Evolutionary conservation across 2,888 invertebrate genomes (phyloP).

Genomic region (Tholera decimalis): DNA sequence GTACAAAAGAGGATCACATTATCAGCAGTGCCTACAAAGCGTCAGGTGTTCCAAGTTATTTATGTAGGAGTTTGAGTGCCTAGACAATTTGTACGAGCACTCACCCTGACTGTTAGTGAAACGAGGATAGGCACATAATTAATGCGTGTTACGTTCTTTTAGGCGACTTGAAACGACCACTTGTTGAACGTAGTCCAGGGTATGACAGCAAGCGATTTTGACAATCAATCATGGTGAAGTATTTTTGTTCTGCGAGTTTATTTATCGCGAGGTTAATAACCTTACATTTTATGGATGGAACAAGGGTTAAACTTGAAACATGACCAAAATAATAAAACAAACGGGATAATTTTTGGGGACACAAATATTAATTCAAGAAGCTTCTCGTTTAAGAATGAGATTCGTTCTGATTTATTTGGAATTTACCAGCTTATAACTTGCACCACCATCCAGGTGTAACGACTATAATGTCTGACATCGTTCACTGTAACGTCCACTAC

Average conservation of each 20-base stretch:
- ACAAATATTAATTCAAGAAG: too few relatives aligned
- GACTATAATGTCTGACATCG: conserved; percentile 40
- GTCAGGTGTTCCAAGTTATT: conserved; percentile 47
- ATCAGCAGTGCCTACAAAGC: neutral
- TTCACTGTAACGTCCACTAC: conserved; percentile 55
- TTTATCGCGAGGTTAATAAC: too few relatives aligned
- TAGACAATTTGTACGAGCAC: conserved; percentile 50
- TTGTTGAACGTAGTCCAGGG: conserved; percentile 31
- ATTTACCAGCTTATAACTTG: conserved; percentile 17
- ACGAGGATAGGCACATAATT: conserved; percentile 53
- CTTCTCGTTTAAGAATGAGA: too few relatives aligned
- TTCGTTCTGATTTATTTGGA: too few relatives aligned
- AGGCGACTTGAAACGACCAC: conserved; percentile 36
- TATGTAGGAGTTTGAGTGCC: conserved; percentile 46
- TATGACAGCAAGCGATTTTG: neutral
- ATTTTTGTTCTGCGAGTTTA: too few relatives aligned
- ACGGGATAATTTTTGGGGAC: too few relatives aligned
- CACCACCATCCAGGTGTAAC: conserved; percentile 33
- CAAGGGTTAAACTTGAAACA: too few relatives aligned
- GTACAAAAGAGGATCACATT: conserved; percentile 12
- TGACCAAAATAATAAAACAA: too few relatives aligned
- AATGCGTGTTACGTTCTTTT: conserved; percentile 50
- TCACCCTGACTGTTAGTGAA: conserved; percentile 48
- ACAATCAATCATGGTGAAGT: too few relatives aligned
- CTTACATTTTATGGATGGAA: too few relatives aligned